Percentiles rank a stretch among this genome's conserved stretches.
Evolutionary conservation across 2,888 invertebrate genomes (phyloP).

Genomic region (Camponotus fellah): DNA sequence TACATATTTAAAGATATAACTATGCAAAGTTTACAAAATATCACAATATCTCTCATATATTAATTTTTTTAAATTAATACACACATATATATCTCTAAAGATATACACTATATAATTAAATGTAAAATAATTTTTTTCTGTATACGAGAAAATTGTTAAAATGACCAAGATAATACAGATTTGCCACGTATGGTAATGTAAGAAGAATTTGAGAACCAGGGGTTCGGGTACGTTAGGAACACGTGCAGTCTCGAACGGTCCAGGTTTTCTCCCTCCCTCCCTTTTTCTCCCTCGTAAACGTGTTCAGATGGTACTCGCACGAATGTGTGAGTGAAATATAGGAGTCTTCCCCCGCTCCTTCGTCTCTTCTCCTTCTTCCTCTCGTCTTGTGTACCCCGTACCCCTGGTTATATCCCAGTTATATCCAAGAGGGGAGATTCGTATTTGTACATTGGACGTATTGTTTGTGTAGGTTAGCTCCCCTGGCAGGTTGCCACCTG

Average conservation of each 20-base stretch:
- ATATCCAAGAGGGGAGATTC: conserved; percentile 81
- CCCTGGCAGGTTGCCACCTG: conserved; percentile 85
- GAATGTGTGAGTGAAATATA: conserved; percentile 83
- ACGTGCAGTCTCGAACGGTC: conserved; percentile 85
- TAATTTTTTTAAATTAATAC: not conserved
- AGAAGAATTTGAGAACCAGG: conserved; percentile 81
- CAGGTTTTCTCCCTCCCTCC: conserved; percentile 70
- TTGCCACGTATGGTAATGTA: not conserved
- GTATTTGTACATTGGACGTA: conserved; percentile 85
- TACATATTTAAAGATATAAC: not conserved
- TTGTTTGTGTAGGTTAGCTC: conserved; percentile 85
- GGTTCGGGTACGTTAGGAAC: conserved; percentile 85
- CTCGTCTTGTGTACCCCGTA: conserved; percentile 52
- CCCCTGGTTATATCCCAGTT: conserved; percentile 81
- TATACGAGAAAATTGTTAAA: conserved; percentile 12
- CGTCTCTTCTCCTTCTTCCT: conserved; percentile 50
- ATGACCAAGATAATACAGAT: not conserved
- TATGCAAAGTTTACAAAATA: not conserved
- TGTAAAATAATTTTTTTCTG: not conserved
- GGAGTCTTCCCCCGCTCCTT: conserved; percentile 72
- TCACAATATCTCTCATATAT: not conserved
- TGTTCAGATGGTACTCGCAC: conserved; percentile 80
- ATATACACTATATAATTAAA: not conserved
- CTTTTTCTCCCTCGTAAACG: conserved; percentile 77
- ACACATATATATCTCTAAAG: not conserved